Evolutionary conservation across 1,140 invertebrate genomes (phyloP).

Genomic region (Macrotrachela quadricornifera): DNA sequence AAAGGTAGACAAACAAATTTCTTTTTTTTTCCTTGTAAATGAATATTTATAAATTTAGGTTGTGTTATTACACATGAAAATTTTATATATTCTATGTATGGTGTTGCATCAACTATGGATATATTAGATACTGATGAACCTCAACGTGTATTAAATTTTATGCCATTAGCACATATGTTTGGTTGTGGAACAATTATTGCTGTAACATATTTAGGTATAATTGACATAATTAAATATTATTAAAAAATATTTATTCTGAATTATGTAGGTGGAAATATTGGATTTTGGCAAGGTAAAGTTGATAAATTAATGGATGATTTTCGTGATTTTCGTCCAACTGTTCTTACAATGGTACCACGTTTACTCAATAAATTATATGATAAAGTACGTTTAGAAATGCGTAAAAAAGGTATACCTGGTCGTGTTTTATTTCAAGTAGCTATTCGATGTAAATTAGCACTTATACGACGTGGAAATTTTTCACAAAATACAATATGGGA

Average conservation of each 20-base stretch:
- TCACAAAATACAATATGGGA: slow-evolving; percentile 24
- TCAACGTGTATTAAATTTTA: not conserved
- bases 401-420: too few relatives aligned
- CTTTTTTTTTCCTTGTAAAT: too few relatives aligned
- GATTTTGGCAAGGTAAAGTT: slow-evolving; percentile 85
- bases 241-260: not conserved
- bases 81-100: too few relatives aligned
- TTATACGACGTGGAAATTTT: too few relatives aligned
- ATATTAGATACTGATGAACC: too few relatives aligned
- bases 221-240: not conserved
- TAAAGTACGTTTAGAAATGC: too few relatives aligned
- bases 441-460: too few relatives aligned
- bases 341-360: slow-evolving; percentile 77
- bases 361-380: slow-evolving; percentile 57
- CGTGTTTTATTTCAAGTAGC: too few relatives aligned
- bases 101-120: too few relatives aligned
- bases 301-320: slow-evolving; percentile 68
- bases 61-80: too few relatives aligned
- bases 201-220: not conserved
- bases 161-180: slow-evolving; percentile 9
- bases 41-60: too few relatives aligned
- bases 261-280: slow-evolving; percentile 35
- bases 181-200: not conserved
- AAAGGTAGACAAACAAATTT: too few relatives aligned
- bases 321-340: slow-evolving; percentile 65